Evolutionary conservation across 2,888 invertebrate species (phyloP), one percentile per base, ranked within the genome.

Genomic region (Uloborus plumipes): DNA sequence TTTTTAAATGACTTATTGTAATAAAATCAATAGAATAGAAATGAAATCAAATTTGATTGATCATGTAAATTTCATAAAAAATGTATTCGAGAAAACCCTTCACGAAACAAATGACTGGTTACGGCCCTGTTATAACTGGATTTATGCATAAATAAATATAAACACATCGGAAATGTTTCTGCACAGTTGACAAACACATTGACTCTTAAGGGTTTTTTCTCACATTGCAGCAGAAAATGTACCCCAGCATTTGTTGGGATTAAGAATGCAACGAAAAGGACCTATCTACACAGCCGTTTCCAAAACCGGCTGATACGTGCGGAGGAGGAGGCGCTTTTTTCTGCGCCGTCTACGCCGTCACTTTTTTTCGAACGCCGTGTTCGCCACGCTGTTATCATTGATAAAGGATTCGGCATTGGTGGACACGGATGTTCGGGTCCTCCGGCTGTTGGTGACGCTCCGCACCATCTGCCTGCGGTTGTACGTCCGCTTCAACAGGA

Each of bases 281-380:
- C 69, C 55, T 31, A 80, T 74, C 62, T 31, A 80, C 20, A 80
- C 15, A 20, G 74, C 64, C 14, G 80, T 81, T 7, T 74, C 70
- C 16, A 65, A 70, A 14, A 70, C 74, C 39, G 74, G 74, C 47
- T 51, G 39, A 50, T 70, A 75, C 6, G 49, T 31, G 7, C 14
- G 47, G 13, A n/a, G 64, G 62, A 50, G 20, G 15, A 69, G 80
- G 53, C 73, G 80, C 70, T 50, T 70, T 49, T 70, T 58, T 58
- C 70, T 69, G 64, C 80, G 69, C 74, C 80, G 39, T 15, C 62
- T 67, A 22, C 65, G 20, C 31, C 55, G 74, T 81, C 80, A 81
- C 20, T 74, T 70, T 50, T 70, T 81, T 18, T 26, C 50, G 26
- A 13, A 64, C 39, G 51, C 58, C 51, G 20, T 59, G 39, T 20